A percentile compares a stretch with the other conserved stretches of the same genome.
These are phyloP conservation scores for Ptycholaimellus sp. DNA, from an alignment of 2,888 invertebrate genomes.

Conservation along the genomic window DNA sequence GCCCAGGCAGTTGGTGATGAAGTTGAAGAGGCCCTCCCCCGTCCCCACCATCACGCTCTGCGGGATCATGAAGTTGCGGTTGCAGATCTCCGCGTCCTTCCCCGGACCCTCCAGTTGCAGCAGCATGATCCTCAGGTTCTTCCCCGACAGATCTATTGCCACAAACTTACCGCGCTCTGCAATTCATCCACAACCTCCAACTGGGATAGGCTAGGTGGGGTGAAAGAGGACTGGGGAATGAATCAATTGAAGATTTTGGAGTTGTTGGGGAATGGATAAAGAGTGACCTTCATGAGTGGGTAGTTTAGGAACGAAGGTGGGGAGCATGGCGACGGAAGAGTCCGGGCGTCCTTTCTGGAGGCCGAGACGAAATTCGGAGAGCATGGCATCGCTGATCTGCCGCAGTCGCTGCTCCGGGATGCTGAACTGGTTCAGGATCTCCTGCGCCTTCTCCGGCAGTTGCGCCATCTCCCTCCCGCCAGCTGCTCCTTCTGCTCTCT, in stretches of 20 bases:
- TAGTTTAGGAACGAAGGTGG: constrained; percentile 23
- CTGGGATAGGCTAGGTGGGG: neutral
- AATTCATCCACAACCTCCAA: constrained; percentile 2
- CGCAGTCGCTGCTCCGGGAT: constrained; percentile 7
- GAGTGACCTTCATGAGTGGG: constrained; percentile 21
- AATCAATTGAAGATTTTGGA: neutral
- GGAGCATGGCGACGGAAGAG: constrained; percentile 23
- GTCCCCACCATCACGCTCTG: constrained; percentile 24
- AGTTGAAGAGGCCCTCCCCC: constrained; percentile 25
- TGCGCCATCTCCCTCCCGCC: too few relatives aligned
- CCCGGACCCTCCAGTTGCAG: constrained; percentile 15
- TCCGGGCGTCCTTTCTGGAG: constrained; percentile 6
- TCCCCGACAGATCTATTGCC: constrained; percentile 24
- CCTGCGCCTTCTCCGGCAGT: constrained; percentile 7
- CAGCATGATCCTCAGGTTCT: constrained; percentile 23
- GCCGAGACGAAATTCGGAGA: constrained; percentile 13
- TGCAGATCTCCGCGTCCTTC: constrained; percentile 12
- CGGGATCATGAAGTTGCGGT: constrained; percentile 21
- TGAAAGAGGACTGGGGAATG: constrained; percentile 1
- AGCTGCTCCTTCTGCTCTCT: too few relatives aligned
- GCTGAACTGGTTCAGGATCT: neutral
- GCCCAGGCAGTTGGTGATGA: constrained; percentile 24
- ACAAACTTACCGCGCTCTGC: constrained; percentile 23
- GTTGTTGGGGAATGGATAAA: neutral
- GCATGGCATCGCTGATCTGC: constrained; percentile 17